These are phyloP conservation scores for Physocephala rufipes DNA, from an alignment of 2,888 invertebrate species.

Conservation along the genomic window DNA sequence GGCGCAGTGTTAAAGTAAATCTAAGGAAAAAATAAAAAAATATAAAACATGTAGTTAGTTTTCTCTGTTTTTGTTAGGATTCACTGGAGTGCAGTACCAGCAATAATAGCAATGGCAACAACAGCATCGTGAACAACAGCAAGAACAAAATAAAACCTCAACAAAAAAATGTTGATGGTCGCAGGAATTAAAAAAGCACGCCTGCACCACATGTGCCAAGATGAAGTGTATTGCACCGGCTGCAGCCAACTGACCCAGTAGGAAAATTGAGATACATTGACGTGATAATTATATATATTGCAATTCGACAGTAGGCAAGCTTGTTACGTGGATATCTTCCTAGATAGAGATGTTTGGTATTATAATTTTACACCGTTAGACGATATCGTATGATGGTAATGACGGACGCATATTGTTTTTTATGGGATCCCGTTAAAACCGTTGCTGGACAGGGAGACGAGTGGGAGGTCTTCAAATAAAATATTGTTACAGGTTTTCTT, in stretches of 20 bases:
- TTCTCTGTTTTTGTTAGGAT: not conserved
- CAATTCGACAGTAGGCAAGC: no score
- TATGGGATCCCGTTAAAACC: no score
- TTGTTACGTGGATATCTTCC: no score
- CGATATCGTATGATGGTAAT: no score
- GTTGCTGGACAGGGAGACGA: no score
- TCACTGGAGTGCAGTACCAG: conserved; percentile 19
- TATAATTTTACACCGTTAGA: no score
- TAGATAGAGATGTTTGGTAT: no score
- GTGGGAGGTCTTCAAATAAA: no score
- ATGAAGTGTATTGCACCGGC: conserved; percentile 43
- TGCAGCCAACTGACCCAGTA: conserved; percentile 16
- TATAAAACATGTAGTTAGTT: no score
- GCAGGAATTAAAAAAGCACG: conserved; percentile 48
- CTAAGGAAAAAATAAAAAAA: conserved; percentile 24
- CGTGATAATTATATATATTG: not conserved
- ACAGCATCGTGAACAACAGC: not conserved
- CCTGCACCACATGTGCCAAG: conserved; percentile 62
- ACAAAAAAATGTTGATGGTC: conserved; percentile 38
- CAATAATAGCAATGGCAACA: conserved; percentile 7
- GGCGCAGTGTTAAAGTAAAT: conserved; percentile 30
- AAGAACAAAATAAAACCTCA: not conserved
- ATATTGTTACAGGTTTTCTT: no score
- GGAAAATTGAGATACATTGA: conserved; percentile 8
- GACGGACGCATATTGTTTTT: no score